Conservation (phyloP, 2,113 vertebrate species). For the Ictalurus furcatus region DNA sequence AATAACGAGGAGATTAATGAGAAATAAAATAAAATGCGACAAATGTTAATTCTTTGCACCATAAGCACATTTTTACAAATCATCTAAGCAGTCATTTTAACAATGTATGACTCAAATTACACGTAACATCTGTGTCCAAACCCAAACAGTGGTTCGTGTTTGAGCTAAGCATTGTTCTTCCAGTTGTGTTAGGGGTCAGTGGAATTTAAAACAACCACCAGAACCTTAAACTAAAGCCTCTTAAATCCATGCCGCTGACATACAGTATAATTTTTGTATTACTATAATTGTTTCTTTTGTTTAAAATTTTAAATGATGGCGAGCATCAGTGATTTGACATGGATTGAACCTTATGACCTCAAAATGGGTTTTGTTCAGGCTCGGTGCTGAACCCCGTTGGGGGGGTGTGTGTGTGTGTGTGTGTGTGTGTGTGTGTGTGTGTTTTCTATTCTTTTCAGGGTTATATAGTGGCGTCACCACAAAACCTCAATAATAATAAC, state of each 20-base stretch:
- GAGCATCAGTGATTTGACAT: background rate
- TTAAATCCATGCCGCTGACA: background rate
- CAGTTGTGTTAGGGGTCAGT: background rate
- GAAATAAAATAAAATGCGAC: background rate
- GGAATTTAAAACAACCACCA: background rate
- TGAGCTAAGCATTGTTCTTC: background rate
- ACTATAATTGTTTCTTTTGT: no score
- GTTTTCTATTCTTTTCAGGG: slow-evolving; percentile 72
- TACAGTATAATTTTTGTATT: background rate
- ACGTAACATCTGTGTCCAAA: background rate
- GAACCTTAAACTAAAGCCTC: background rate
- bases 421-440: background rate
- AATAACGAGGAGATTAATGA: background rate
- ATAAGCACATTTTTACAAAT: background rate
- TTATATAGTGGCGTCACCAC: slow-evolving; percentile 80
- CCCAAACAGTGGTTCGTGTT: background rate
- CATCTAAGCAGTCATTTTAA: background rate
- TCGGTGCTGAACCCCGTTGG: background rate
- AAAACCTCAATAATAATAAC: slow-evolving; percentile 74
- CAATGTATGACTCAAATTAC: background rate
- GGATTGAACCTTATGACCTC: background rate
- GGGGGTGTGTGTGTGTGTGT: background rate
- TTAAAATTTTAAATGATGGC: background rate
- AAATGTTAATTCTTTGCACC: background rate
- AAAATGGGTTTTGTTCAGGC: background rate